Evolutionary conservation across 2,797 vertebrate genomes (phyloP), one percentile per base, ranked within the genome.

Genomic region (Avahi laniger): DNA sequence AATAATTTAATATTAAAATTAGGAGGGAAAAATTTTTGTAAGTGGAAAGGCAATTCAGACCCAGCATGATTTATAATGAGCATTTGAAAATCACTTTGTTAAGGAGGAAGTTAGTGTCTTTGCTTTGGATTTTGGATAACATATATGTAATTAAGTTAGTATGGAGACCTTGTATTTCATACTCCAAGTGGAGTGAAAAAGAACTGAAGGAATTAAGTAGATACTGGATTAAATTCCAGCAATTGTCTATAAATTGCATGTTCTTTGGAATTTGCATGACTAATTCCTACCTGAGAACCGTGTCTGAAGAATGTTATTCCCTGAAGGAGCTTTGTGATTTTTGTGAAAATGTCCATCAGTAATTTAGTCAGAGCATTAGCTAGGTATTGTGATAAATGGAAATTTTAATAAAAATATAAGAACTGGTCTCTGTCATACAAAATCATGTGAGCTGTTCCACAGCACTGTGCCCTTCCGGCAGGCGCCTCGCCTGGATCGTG

Each of bases 241-340:
- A 95, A 33, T 54, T 78, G 30, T 61, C n/a, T 78, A 59, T 89
- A 54, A 80, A 41, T 69, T 88, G 20, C n/a, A 41, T 57, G 22
- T 78, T 92, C 54, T 80, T 93, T 78, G 54, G 14, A 89, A 83
- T 96, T 48, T 94, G 15, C 35, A 35, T 24, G 33, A 11, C 28
- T 78, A 91, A 69, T 89, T 95, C 10, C 50, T 96, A 38, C 54
- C 67, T 86, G 65, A 91, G 30, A 95, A 84, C 17, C 59, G 57
- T 70, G 7, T 76, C 22, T 94, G n/a, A 73, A 48, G 20, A 78
- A 94, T 8, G 10, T 91, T 50, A 89, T 70, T 94, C 10, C 57
- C 78, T 87, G 46, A 92, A 85, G 20, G 22, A 80, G 5, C 43
- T 50, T 9, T 92, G 13, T 73, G 54, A 78, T 79, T 89, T 91